phyloP scores from a whole-genome alignment of 2,888 invertebrate species.

The Hyppa rectilinea region DNA sequence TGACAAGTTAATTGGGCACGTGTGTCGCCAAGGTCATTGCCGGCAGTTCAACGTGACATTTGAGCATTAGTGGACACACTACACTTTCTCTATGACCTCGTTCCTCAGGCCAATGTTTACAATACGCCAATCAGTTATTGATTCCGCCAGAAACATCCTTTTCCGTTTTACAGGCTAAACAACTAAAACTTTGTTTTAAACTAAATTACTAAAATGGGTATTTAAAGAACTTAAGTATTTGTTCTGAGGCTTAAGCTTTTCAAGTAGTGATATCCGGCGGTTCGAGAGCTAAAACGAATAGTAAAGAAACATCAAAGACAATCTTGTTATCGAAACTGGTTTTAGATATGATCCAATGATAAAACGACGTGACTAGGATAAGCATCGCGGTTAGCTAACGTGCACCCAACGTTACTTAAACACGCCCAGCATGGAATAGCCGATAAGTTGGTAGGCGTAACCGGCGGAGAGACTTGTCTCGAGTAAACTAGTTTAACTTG shows the following conservation, averaged over 20 bases:
- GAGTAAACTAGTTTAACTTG: slow-evolving; percentile 32
- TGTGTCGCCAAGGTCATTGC: slow-evolving; percentile 60
- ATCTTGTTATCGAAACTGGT: slow-evolving; percentile 53
- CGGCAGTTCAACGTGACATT: slow-evolving; percentile 46
- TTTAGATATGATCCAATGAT: slow-evolving; percentile 59
- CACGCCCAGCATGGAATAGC: slow-evolving; percentile 29
- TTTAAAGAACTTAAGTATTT: not conserved
- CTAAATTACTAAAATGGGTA: not conserved
- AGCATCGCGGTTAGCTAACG: slow-evolving; percentile 35
- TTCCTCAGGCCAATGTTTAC: slow-evolving; percentile 25
- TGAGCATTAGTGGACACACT: slow-evolving; percentile 25
- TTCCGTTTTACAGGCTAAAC: slow-evolving; percentile 8
- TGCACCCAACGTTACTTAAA: slow-evolving; percentile 28
- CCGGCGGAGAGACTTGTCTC: slow-evolving; percentile 5
- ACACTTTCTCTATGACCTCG: slow-evolving; percentile 58
- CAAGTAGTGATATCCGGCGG: slow-evolving; percentile 8
- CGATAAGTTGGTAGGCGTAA: slow-evolving; percentile 25
- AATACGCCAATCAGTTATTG: slow-evolving; percentile 30
- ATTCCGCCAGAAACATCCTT: slow-evolving; percentile 13
- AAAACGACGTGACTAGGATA: slow-evolving; percentile 53
- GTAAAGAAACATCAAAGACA: slow-evolving; percentile 37
- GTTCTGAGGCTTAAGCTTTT: not conserved
- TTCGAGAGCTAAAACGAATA: slow-evolving; percentile 21
- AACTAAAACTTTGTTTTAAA: too few relatives aligned
- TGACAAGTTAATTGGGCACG: slow-evolving; percentile 25